Evolutionary conservation across 2,113 vertebrate genomes (phyloP).

Genomic region (Smithornis capensis): DNA sequence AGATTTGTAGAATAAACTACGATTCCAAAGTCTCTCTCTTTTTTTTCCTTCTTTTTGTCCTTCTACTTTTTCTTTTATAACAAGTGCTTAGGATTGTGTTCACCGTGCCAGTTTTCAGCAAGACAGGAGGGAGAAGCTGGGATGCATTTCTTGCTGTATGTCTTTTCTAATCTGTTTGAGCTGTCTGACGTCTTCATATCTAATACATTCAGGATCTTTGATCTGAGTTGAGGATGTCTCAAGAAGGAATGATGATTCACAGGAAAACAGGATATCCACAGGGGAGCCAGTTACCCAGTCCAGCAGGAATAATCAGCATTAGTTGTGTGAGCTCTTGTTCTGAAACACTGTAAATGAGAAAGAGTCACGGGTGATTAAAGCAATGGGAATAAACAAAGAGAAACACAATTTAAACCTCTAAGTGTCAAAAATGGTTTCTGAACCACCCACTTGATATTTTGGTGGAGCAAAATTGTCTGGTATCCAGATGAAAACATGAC

Average conservation of each 20-base stretch:
- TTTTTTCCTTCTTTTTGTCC: neutral
- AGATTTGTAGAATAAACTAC: neutral
- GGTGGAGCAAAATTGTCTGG: neutral
- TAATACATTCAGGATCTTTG: neutral
- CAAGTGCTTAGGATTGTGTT: neutral
- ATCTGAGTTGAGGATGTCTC: slow-evolving; percentile 1
- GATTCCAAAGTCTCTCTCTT: neutral
- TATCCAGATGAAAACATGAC: neutral
- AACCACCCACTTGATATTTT: neutral
- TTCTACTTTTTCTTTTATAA: neutral
- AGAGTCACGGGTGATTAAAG: neutral
- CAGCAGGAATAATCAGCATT: slow-evolving; percentile 48
- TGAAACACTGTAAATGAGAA: slow-evolving; percentile 26
- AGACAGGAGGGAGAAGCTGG: neutral
- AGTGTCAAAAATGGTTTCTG: neutral
- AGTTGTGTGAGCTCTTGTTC: slow-evolving; percentile 19
- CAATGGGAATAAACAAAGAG: neutral
- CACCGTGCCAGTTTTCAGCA: neutral
- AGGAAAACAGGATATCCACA: slow-evolving; percentile 31
- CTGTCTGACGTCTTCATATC: slow-evolving; percentile 23
- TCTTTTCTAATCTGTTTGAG: neutral
- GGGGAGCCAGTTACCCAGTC: slow-evolving; percentile 25
- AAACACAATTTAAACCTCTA: neutral
- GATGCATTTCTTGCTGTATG: neutral
- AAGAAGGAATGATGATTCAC: slow-evolving; percentile 20